Evolutionary conservation across 2,888 invertebrate species (phyloP), one percentile per base, ranked within the genome.

Genomic region (Cremastobaeus sp.): DNA sequence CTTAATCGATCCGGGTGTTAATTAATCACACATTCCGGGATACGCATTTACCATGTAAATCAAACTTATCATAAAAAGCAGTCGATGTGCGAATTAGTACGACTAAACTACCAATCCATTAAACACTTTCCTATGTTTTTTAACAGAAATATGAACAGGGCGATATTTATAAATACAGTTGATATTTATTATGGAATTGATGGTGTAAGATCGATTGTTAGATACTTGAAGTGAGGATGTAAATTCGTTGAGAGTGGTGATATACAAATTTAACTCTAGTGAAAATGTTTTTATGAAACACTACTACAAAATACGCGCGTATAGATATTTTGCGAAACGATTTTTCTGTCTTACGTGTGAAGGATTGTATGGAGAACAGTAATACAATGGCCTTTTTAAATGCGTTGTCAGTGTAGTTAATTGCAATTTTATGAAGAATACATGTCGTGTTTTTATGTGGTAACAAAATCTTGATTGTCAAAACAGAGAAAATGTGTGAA

Each of bases 311-410:
- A 5, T 57, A 50, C 11, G 60, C 60, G 60, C 37, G 54, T 57
- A 73, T 57, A 57, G 52, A 73, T 70, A 69, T 70, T 66, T 70
- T 69, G 62, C 57, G 14, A 64, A 62, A 71, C 54, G 25, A 71
- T 32, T 71, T 55, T 71, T 62, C 43, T 71, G 66, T 64, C 62
- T 59, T 41, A 57, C 18, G 60, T 47, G 71, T 45, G 39, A 39
- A 15, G 12, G 14, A 48, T 6, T 48, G 32, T 45, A 70, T 17
- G n/a, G 48, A 39, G 39, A 57, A 35, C 14, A 57, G 59, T 15
- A 52, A 41, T 62, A 52, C 54, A 55, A 71, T 71, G 74, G 74
- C 74, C 72, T 76, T 74, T 76, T 74, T 48, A 32, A 65, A 74
- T 57, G 39, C 62, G 48, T 64, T 64, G 48, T 54, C 52, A 57